Base-by-base conservation (phyloP, 2,888 invertebrate genomes). In the Protodeltote pygarga region DNA sequence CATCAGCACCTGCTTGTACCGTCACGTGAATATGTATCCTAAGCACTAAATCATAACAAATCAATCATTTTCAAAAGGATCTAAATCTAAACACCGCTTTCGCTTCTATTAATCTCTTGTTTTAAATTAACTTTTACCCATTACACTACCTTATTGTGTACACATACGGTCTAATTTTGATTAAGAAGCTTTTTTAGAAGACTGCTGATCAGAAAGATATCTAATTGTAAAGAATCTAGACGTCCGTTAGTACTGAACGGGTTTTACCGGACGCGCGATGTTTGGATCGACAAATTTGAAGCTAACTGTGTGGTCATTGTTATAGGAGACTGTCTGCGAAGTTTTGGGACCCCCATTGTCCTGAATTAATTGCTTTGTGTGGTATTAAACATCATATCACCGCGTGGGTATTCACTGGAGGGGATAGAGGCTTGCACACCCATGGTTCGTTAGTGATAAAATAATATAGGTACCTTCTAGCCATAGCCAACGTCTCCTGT, bases 201-300 rank as follows among this genome's bases (percentile, higher is more conserved):
- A 54, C 42, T 49, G 50, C 50, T 39, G 71, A 71, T 68, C 41
- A 60, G 57, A 65, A 58, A 48, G 59, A 62, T 68, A 70, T 72
- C 57, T 57, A 73, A 68, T 59, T 65, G 57, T 61, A 49, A 62
- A 63, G 54, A 66, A 66, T 70, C 77, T 78, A 77, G 72, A 61
- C 52, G 37, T 61, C 77, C 77, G 77, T 77, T 77, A 78, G 74
- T 68, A 51, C 39, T 72, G 72, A 71, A 77, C 77, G 38, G 51
- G 77, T 73, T 65, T 48, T 8, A 52, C 60, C 40, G 68, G 67
- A 69, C 54, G 57, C 46, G 45, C 40, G 21, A 59, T 40, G 11
- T 35, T 62, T 53, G 47, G 47, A 65, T 51, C 71, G 73, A 78
- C 77, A 78, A 78, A 49, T 40, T 32, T 33, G 14, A 9, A 33